Evolutionary conservation across 2,113 vertebrate species (phyloP).

Genomic region (Ivindomyrus marchei): DNA sequence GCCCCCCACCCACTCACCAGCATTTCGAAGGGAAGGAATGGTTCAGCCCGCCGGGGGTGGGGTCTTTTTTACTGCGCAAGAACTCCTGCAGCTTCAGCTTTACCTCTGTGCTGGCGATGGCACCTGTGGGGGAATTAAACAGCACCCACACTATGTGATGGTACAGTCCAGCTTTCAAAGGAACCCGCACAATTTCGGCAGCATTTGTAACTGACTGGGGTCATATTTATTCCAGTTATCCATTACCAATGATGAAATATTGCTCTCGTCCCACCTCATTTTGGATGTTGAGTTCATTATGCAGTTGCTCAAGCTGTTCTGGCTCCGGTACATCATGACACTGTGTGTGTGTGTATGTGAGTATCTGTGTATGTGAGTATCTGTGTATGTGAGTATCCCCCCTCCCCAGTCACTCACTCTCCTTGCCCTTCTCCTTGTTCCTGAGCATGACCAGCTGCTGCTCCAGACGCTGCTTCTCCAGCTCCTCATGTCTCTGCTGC

Average conservation of each 20-base stretch:
- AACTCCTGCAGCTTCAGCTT: constrained; percentile 94
- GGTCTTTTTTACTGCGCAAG: constrained; percentile 86
- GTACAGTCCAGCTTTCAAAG: neutral
- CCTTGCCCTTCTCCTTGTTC: constrained; percentile 77
- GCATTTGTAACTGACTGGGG: neutral
- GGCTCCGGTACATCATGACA: neutral
- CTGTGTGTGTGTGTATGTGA: neutral
- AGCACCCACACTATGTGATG: neutral
- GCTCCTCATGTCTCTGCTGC: constrained; percentile 68
- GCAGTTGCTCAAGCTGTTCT: neutral
- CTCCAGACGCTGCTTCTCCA: constrained; percentile 73
- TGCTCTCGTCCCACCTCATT: no score
- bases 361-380: neutral
- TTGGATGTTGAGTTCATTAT: neutral
- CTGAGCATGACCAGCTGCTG: constrained; percentile 71
- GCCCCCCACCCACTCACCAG: constrained; percentile 64
- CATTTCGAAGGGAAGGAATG: constrained; percentile 89
- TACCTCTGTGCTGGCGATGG: constrained; percentile 91
- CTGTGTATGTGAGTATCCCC: neutral
- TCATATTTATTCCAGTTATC: neutral
- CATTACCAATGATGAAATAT: neutral
- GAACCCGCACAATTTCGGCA: neutral
- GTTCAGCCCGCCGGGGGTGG: constrained; percentile 70
- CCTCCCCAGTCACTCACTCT: constrained; percentile 55
- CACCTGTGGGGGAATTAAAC: constrained; percentile 61